phyloP scores from a whole-genome alignment of 1,140 invertebrate species.

The Drosophila tani region DNA sequence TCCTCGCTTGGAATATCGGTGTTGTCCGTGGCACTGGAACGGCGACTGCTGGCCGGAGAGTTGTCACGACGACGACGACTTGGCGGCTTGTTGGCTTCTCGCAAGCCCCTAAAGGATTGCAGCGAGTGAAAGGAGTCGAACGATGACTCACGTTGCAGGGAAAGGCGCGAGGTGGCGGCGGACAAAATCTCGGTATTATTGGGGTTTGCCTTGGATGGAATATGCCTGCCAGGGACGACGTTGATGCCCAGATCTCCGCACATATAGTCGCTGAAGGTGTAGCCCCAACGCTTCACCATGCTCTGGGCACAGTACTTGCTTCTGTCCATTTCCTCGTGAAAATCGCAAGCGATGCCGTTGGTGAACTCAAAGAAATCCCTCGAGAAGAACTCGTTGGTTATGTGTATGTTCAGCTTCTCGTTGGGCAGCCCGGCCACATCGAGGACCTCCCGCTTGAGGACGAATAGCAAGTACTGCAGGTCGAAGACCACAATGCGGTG shows the following conservation, averaged over 20 bases:
- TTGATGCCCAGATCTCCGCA: slow-evolving; percentile 65
- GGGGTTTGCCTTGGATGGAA: slow-evolving; percentile 30
- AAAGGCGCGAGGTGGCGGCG: not conserved
- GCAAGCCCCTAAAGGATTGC: not conserved
- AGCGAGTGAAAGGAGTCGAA: slow-evolving; percentile 16
- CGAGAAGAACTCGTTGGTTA: slow-evolving; percentile 52
- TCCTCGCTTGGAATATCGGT: slow-evolving; percentile 12
- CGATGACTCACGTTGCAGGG: not conserved
- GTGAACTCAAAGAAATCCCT: slow-evolving; percentile 67
- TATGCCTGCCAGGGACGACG: slow-evolving; percentile 53
- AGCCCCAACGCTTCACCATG: slow-evolving; percentile 68
- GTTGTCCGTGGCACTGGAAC: slow-evolving; percentile 1
- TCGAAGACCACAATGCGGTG: slow-evolving; percentile 49
- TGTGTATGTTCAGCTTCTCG: slow-evolving; percentile 22
- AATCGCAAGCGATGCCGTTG: slow-evolving; percentile 55
- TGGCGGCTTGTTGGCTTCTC: not conserved
- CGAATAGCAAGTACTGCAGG: slow-evolving; percentile 64
- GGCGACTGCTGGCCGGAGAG: not conserved
- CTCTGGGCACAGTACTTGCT: slow-evolving; percentile 70
- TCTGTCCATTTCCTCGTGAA: slow-evolving; percentile 56
- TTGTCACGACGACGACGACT: not conserved
- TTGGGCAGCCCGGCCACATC: slow-evolving; percentile 30
- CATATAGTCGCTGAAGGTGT: slow-evolving; percentile 68
- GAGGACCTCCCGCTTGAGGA: slow-evolving; percentile 56
- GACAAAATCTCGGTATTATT: slow-evolving; percentile 13